Percentiles rank a stretch among this genome's conserved stretches.
Evolutionary conservation across 2,888 invertebrate genomes (phyloP).

Genomic region (Sympetrum striolatum): DNA sequence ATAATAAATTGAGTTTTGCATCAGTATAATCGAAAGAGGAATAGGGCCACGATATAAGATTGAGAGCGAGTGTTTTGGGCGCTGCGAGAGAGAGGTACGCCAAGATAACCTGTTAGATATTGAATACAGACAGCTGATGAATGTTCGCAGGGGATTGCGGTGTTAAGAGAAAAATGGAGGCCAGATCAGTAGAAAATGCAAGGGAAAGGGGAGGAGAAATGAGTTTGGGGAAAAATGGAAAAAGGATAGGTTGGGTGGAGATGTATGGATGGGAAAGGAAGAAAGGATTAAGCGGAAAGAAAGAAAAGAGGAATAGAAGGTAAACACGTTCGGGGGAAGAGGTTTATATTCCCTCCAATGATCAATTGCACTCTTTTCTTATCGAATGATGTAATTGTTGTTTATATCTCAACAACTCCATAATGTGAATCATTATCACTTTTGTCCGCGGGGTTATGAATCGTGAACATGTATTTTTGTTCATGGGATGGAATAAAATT

Average conservation of each 20-base stretch:
- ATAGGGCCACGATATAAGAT: not conserved
- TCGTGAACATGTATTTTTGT: too few relatives aligned
- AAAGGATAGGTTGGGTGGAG: not conserved
- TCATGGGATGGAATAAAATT: too few relatives aligned
- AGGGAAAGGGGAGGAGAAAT: not conserved
- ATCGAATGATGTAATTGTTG: too few relatives aligned
- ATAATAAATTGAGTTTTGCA: not conserved
- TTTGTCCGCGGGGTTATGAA: too few relatives aligned
- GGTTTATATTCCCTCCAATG: too few relatives aligned
- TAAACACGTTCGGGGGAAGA: too few relatives aligned
- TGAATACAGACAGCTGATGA: constrained; percentile 43
- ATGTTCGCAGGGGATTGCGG: constrained; percentile 34
- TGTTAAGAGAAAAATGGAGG: constrained; percentile 34
- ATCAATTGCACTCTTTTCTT: too few relatives aligned
- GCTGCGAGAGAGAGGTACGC: not conserved
- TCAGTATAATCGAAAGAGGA: constrained; percentile 7
- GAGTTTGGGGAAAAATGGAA: not conserved
- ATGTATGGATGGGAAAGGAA: not conserved
- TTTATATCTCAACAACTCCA: too few relatives aligned
- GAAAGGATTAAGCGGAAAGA: not conserved
- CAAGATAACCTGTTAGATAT: constrained; percentile 40
- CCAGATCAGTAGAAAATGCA: constrained; percentile 4
- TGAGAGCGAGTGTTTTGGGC: not conserved
- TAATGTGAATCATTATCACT: too few relatives aligned
- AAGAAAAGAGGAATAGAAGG: not conserved